Base-by-base conservation (phyloP, 2,888 invertebrate genomes). In the Hanleya hanleyi region DNA sequence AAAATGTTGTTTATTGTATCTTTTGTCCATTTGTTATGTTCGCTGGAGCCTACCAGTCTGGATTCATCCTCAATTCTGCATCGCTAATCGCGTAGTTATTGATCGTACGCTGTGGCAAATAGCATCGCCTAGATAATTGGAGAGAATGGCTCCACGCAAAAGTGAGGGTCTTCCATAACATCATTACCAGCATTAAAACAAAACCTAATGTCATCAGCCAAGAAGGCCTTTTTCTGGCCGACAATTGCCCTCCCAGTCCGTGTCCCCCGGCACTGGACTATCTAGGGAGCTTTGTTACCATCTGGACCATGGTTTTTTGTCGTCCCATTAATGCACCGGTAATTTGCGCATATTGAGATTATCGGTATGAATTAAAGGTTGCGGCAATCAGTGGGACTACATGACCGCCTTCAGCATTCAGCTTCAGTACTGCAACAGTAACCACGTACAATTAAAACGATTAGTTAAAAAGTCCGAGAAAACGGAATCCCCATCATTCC, bases 1-100 rank as follows among this genome's bases (percentile, higher is more conserved):
- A 64, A 64, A 37, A 64, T 64, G 38, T 64, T 64, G 64, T 64
- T 64, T 64, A 64, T 64, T 64, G 64, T 64, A 64, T 64, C 64
- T 64, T 64, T 64, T 64, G 64, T 35, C 64, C 64, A 64, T 64
- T 64, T 64, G 64, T 64, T 64, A 22, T 35, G 37, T 64, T 35
- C 64, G 26, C 18, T 64, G 64, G 64, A 64, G 64, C 35, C 64
- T 37, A 26, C 22, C 36, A 64, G 64, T 64, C 64, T 64, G 37
- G 37, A 37, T 37, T 35, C 22, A 35, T 35, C 22, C 64, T 29
- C 35, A n/a, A 22, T n/a, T n/a, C 38, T 37, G 64, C 64, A 64
- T 64, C 35, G 35, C 64, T 64, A 64, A 64, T 64, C 64, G 64
- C 35, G 18, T 64, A 64, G 18, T 15, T 64, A 64, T 64, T 64